A percentile compares a stretch with the other conserved stretches of the same genome.
Conservation (phyloP, 2,113 vertebrate genomes). For the Corythoichthys intestinalis region DNA sequence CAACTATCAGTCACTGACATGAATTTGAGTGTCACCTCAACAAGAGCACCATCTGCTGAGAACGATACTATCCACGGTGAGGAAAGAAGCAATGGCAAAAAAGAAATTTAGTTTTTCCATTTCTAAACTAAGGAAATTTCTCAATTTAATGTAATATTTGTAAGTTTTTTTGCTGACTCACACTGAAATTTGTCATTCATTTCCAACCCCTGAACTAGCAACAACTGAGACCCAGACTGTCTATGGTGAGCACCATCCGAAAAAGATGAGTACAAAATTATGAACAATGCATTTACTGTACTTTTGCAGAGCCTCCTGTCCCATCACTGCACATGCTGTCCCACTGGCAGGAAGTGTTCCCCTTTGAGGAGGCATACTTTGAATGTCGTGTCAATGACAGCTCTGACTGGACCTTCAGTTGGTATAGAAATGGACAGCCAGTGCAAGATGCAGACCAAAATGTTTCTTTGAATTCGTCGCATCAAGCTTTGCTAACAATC, state of each 20-base stretch:
- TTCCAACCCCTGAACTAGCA: background rate
- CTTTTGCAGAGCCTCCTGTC: conserved; percentile 30
- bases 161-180: too few relatives aligned
- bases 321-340: conserved; percentile 18
- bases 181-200: too few relatives aligned
- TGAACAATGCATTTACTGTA: background rate
- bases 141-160: too few relatives aligned
- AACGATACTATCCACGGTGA: background rate
- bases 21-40: background rate
- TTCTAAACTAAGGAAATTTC: background rate
- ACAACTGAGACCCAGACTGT: background rate
- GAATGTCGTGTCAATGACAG: conserved; percentile 5
- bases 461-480: background rate
- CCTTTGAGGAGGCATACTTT: conserved; percentile 38
- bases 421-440: conserved; percentile 7
- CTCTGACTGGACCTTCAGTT: conserved; percentile 38
- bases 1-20: background rate
- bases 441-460: background rate
- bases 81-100: background rate
- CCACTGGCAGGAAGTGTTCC: conserved; percentile 14
- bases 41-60: background rate
- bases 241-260: background rate
- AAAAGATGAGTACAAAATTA: background rate
- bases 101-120: background rate
- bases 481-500: conserved; percentile 8